A percentile compares a stretch with the other conserved stretches of the same genome.
Conservation (phyloP, 2,113 vertebrate genomes). For the Corythornis madagascariensis region DNA sequence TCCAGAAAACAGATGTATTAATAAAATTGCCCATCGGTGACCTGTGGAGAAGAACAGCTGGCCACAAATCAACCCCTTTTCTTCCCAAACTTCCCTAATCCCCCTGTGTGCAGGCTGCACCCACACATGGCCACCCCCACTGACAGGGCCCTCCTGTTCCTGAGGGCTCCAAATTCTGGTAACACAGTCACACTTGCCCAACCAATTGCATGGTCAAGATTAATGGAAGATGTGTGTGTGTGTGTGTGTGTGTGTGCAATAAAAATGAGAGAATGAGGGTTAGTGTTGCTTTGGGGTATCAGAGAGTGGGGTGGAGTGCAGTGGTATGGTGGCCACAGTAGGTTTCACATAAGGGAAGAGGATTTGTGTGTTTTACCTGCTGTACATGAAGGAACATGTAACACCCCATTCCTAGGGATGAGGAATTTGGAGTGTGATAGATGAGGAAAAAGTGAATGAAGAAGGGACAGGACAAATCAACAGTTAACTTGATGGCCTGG, state of each 20-base stretch:
- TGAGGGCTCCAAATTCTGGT: accelerated
- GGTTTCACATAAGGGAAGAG: neutral
- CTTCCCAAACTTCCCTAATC: neutral
- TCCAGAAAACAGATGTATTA: neutral
- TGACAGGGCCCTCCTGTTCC: accelerated
- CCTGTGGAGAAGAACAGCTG: neutral
- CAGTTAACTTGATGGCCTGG: neutral
- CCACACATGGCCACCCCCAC: neutral
- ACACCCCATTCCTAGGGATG: no score
- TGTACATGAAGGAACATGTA: neutral
- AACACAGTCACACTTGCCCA: accelerated
- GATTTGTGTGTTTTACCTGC: accelerated
- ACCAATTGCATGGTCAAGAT: accelerated
- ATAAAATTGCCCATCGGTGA: neutral
- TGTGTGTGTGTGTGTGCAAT: neutral
- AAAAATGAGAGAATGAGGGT: neutral
- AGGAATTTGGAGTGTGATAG: neutral
- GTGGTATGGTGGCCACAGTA: accelerated
- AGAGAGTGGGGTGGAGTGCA: neutral
- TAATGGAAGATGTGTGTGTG: accelerated
- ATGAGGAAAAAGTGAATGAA: neutral
- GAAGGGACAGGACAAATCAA: neutral
- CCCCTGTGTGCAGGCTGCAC: neutral
- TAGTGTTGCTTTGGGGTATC: neutral
- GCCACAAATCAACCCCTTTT: neutral